phyloP scores from a whole-genome alignment of 2,888 invertebrate species.

The Rotaria socialis region DNA sequence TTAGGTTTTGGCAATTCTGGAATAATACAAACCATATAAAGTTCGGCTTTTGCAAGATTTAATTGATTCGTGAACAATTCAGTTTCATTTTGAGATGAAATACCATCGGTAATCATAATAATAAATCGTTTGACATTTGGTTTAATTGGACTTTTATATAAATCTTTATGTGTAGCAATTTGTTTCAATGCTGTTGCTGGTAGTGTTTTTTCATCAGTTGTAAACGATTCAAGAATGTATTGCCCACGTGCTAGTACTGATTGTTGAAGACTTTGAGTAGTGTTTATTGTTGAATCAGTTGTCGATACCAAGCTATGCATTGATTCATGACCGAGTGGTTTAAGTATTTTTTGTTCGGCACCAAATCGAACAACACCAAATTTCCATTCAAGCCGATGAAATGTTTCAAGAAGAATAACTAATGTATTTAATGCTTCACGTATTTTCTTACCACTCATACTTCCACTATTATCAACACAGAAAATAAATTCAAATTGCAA shows the following conservation, averaged over 20 bases:
- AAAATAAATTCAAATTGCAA: constrained; percentile 18
- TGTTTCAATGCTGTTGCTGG: constrained; percentile 26
- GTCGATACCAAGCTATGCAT: not conserved
- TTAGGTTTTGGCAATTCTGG: not conserved
- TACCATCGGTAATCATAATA: constrained; percentile 1
- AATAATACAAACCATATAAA: not conserved
- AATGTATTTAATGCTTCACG: constrained; percentile 21
- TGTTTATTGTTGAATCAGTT: too few relatives aligned
- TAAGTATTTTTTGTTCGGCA: constrained; percentile 20
- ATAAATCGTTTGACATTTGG: not conserved
- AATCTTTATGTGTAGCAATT: not conserved
- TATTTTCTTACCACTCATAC: constrained; percentile 8
- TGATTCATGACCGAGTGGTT: not conserved
- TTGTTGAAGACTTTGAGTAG: constrained; percentile 2
- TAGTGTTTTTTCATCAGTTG: not conserved
- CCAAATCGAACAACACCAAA: constrained; percentile 31
- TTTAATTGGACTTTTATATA: not conserved
- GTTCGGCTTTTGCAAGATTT: not conserved
- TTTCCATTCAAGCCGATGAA: constrained; percentile 25
- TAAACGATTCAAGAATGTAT: constrained; percentile 22
- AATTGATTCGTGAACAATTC: not conserved
- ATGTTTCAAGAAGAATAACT: constrained; percentile 13
- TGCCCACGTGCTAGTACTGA: not conserved
- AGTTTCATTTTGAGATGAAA: not conserved
- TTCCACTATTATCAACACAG: constrained; percentile 27